phyloP scores from a whole-genome alignment of 2,888 invertebrate genomes.

The Endomychus coccineus region DNA sequence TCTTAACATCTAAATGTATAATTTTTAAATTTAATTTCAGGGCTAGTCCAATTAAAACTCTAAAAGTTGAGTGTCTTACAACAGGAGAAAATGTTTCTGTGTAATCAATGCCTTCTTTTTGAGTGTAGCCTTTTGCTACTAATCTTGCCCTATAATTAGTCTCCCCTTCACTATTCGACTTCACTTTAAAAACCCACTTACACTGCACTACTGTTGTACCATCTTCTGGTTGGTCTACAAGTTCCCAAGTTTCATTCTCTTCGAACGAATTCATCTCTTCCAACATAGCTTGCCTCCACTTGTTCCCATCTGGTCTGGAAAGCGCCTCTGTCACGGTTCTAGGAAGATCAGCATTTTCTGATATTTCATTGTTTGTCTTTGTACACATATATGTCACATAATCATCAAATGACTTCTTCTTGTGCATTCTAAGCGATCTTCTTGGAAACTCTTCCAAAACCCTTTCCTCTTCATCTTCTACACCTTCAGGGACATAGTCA shows the following conservation, averaged over 20 bases:
- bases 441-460: conserved; percentile 1
- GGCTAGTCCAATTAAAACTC: conserved; percentile 8
- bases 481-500: no score
- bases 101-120: conserved; percentile 5
- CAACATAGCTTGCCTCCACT: conserved; percentile 25
- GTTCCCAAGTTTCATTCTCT: conserved; percentile 27
- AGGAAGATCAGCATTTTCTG: no score
- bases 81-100: no score
- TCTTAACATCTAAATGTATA: conserved; percentile 11
- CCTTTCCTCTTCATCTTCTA: no score
- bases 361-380: conserved; percentile 10
- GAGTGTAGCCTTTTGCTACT: conserved; percentile 2
- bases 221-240: conserved; percentile 12
- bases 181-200: conserved; percentile 11
- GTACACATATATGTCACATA: conserved; percentile 21
- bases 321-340: conserved; percentile 21
- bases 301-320: conserved; percentile 20
- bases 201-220: conserved; percentile 8
- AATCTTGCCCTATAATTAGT: conserved; percentile 6
- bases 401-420: conserved; percentile 15
- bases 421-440: conserved; percentile 1
- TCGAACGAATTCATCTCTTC: conserved; percentile 27
- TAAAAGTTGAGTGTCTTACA: conserved; percentile 11
- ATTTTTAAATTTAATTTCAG: conserved; percentile 10
- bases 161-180: conserved; percentile 3